Evolutionary conservation across 2,797 vertebrate species (phyloP), one percentile per base, ranked within the genome.

Genomic region (Aselliscus stoliczkanus): DNA sequence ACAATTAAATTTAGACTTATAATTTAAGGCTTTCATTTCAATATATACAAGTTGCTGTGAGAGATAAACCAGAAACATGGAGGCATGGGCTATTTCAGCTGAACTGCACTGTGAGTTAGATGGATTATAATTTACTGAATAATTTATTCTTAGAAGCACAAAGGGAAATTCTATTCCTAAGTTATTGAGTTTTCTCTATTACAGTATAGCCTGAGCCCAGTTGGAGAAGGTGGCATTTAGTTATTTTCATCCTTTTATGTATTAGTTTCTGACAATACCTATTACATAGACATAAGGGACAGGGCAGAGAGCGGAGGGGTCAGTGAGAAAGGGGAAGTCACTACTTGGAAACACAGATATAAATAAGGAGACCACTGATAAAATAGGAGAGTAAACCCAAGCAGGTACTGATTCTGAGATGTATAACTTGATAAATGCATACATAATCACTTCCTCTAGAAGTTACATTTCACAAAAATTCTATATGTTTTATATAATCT

Each of bases 1-100:
- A 56, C 31, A 86, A 80, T 90, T 93, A 92, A 92, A 94, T 80
- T 96, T 67, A 79, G 50, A 83, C 21, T 89, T 39, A 65, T 23
- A 50, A 83, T 90, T 88, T 85, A 93, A 96, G 87, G 73, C 12
- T 96, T 93, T 73, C 92, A 89, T 86, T 90, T 72, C 84, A 96
- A 87, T 42, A 92, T 29, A 75, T 42, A 60, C n/a, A 96, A 87
- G 44, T 81, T 80, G 83, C n/a, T 47, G 1, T 65, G 81, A 86
- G 58, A 72, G 37, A 94, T 20, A 92, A 75, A 47, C 50, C 10
- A 27, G 31, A 58, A 92, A 79, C 7, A 82, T 25, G 11, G 20
- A 70, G 67, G 37, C 25, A 23, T 56, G 37, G 65, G 54, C 31
- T 69, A 42, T 52, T 91, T 88, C 54, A 85, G 42, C 56, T 92